Percentiles rank a stretch among this genome's conserved stretches.
phyloP scores from a whole-genome alignment of 2,797 vertebrate genomes.

The Enteromius argenteus region DNA sequence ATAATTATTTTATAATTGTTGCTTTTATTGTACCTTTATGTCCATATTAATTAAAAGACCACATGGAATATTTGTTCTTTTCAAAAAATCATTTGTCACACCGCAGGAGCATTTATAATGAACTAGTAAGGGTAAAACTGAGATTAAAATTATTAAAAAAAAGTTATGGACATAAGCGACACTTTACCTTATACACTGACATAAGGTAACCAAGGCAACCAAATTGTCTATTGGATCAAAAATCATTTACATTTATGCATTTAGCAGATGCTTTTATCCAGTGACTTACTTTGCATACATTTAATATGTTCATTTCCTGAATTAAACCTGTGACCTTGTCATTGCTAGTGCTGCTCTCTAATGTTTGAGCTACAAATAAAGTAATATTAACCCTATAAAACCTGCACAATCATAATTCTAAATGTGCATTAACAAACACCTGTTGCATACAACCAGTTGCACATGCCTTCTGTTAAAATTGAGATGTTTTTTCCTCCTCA shows the following conservation, averaged over 20 bases:
- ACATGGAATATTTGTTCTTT: neutral
- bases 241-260: neutral
- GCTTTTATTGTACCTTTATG: neutral
- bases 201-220: neutral
- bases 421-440: neutral
- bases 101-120: neutral
- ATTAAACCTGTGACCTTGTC: neutral
- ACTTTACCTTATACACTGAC: neutral
- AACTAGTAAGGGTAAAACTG: neutral
- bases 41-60: neutral
- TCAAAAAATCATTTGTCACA: neutral
- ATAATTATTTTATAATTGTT: slow-evolving; percentile 5
- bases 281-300: neutral
- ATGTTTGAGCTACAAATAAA: neutral
- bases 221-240: neutral
- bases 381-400: neutral
- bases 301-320: neutral
- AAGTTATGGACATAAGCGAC: neutral
- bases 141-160: neutral
- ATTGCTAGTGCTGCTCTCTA: neutral
- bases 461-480: neutral
- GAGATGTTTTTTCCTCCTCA: neutral
- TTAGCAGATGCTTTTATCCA: neutral
- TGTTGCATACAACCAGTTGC: too few relatives aligned
- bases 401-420: neutral